Conservation (phyloP, 2,888 invertebrate species). For the Carabus problematicus region DNA sequence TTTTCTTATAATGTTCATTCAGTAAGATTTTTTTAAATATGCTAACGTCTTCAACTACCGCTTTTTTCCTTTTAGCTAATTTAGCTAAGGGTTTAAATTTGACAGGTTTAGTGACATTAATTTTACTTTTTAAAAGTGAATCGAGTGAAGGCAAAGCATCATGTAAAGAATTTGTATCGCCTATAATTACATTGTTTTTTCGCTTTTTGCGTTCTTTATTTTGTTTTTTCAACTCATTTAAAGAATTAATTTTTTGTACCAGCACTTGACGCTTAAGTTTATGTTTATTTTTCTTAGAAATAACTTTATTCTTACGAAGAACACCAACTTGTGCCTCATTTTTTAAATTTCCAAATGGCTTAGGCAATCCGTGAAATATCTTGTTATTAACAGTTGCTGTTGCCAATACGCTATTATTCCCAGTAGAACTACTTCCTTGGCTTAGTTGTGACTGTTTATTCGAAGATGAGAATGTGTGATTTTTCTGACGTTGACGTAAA, state of each 20-base stretch:
- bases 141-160: conserved; percentile 55
- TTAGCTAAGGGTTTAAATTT: conserved; percentile 51
- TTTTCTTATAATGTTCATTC: conserved; percentile 50
- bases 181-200: conserved; percentile 51
- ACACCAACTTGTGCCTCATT: conserved; percentile 49
- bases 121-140: conserved; percentile 46
- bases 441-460: no score
- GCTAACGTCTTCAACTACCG: conserved; percentile 49
- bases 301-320: conserved; percentile 44
- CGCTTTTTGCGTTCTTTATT: conserved; percentile 50
- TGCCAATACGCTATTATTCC: no score
- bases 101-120: conserved; percentile 16
- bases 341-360: conserved; percentile 46
- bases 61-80: conserved; percentile 50
- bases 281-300: conserved; percentile 54
- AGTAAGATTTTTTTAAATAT: conserved; percentile 51
- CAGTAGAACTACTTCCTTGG: no score
- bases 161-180: conserved; percentile 52
- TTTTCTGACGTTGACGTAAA: no score
- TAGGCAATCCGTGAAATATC: conserved; percentile 49
- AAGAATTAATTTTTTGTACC: conserved; percentile 52
- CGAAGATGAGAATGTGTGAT: no score
- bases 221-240: conserved; percentile 52
- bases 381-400: conserved; percentile 35
- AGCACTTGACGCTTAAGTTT: conserved; percentile 51